Conservation (phyloP, 2,797 vertebrate genomes). For the Sebastes elongatus region DNA sequence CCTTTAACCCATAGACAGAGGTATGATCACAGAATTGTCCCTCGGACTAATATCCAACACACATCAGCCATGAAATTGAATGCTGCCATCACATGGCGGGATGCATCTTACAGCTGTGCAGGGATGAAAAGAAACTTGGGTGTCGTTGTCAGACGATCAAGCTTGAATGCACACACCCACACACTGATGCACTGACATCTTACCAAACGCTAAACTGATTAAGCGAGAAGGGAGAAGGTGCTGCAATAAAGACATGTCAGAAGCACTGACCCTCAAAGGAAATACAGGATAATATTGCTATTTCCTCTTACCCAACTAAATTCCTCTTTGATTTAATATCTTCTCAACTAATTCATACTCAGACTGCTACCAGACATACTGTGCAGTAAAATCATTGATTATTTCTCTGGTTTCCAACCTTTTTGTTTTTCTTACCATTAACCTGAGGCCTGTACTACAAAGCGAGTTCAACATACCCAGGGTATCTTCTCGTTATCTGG, state of each 20-base stretch:
- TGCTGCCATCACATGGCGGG: background rate
- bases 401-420: background rate
- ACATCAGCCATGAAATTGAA: slow-evolving; percentile 50
- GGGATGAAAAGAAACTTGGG: background rate
- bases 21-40: slow-evolving; percentile 5
- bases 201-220: background rate
- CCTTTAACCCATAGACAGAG: background rate
- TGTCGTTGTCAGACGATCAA: background rate
- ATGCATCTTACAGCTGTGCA: background rate
- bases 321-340: background rate
- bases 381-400: background rate
- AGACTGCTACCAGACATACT: background rate
- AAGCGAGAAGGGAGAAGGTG: background rate
- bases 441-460: no score
- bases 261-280: background rate
- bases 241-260: background rate
- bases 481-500: no score
- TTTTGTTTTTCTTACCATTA: background rate
- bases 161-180: background rate
- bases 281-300: background rate
- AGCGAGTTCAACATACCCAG: no score
- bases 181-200: background rate
- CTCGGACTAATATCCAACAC: slow-evolving; percentile 2
- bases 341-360: background rate
- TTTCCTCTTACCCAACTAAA: background rate